These are phyloP conservation scores for Heliconius charithonia DNA, from an alignment of 2,888 invertebrate species.

Conservation along the genomic window DNA sequence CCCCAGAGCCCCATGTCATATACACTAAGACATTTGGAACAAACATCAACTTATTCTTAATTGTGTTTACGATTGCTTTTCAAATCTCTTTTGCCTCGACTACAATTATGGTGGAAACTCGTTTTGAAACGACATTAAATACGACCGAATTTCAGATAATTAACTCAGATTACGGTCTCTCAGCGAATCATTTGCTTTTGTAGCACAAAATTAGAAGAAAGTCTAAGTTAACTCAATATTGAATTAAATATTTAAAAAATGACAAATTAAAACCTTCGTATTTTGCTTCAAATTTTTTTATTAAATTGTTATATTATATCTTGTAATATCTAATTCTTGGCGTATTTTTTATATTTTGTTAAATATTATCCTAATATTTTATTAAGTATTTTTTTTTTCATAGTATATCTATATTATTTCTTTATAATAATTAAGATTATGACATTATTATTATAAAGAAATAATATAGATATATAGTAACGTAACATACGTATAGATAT, in stretches of 20 bases:
- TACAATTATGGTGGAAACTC: constrained; percentile 77
- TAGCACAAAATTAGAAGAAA: constrained; percentile 62
- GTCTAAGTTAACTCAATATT: constrained; percentile 51
- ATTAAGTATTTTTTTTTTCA: too few species aligned
- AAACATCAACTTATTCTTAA: constrained; percentile 76
- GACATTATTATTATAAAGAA: too few species aligned
- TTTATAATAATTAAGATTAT: too few species aligned
- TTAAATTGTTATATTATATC: not conserved
- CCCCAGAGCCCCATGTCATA: constrained; percentile 55
- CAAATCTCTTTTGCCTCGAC: constrained; percentile 75
- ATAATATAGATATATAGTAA: too few species aligned
- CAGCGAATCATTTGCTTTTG: constrained; percentile 71
- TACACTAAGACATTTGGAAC: constrained; percentile 69
- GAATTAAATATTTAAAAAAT: constrained; percentile 26
- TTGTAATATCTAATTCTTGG: too few species aligned
- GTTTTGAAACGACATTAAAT: constrained; percentile 77
- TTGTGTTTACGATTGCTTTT: constrained; percentile 80
- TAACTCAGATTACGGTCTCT: constrained; percentile 79
- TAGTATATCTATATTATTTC: too few species aligned
- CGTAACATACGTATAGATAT: too few species aligned
- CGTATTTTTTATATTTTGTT: too few species aligned
- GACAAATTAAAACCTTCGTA: not conserved
- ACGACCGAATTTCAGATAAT: constrained; percentile 79
- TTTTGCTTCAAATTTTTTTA: not conserved
- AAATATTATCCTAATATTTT: too few species aligned